These are phyloP conservation scores for Diabrotica virgifera DNA, from an alignment of 1,140 invertebrate genomes.

Conservation along the genomic window DNA sequence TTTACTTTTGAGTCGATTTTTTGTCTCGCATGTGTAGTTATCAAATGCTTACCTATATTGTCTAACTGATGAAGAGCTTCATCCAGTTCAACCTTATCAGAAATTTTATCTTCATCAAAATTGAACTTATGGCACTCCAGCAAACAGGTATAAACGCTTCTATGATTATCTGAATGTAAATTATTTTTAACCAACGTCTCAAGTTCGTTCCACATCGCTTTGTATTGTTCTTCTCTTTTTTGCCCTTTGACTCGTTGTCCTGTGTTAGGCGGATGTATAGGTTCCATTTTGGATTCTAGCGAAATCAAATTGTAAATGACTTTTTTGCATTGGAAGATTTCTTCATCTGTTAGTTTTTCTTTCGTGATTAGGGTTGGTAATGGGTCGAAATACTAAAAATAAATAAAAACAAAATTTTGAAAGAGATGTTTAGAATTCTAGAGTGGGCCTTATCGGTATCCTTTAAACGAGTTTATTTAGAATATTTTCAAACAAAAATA, in stretches of 20 bases:
- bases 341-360: conserved; percentile 78
- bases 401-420: background rate
- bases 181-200: conserved; percentile 81
- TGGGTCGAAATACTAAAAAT: conserved; percentile 74
- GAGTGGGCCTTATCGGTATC: too few relatives aligned
- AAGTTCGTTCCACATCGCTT: conserved; percentile 84
- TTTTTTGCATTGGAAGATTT: conserved; percentile 85
- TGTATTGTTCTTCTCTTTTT: conserved; percentile 85
- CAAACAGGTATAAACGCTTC: conserved; percentile 77
- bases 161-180: conserved; percentile 64
- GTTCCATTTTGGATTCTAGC: conserved; percentile 81
- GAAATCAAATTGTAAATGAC: conserved; percentile 79
- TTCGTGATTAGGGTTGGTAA: conserved; percentile 76
- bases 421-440: too few relatives aligned
- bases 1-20: too few relatives aligned
- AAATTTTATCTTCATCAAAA: conserved; percentile 52
- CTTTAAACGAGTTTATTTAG: too few relatives aligned
- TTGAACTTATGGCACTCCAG: conserved; percentile 70
- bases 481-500: too few relatives aligned
- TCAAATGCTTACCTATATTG: conserved; percentile 28
- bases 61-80: conserved; percentile 40
- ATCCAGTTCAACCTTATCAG: conserved; percentile 62
- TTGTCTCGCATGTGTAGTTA: too few relatives aligned
- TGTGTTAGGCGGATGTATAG: conserved; percentile 64
- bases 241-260: conserved; percentile 57